Evolutionary conservation across 2,888 invertebrate genomes (phyloP), one percentile per base, ranked within the genome.

Genomic region (Eretmocerus hayati): DNA sequence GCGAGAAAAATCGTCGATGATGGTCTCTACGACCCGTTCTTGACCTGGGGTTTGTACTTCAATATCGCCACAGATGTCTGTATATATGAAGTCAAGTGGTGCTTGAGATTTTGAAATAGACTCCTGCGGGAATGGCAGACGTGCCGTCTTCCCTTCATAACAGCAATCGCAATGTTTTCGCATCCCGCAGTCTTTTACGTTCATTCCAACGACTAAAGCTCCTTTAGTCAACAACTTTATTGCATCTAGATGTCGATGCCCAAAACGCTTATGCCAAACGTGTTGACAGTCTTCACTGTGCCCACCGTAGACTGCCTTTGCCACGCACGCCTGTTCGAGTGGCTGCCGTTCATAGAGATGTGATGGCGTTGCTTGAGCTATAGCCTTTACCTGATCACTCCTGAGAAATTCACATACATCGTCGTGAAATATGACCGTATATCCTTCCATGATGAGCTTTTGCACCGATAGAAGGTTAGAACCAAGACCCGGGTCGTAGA

Each of bases 61-160:
- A n/a, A n/a, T n/a, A 0, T 54, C 56, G 9, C 60, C 58, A n/a
- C 59, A 61, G 4, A 62, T 26, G 44, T 62, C 59, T 0, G 56
- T 53, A 33, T 60, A 58, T 1, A 62, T 43, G 1, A 58, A 23
- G 30, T 56, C 52, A 33, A 56, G 36, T 44, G 20, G 30, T 19
- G 43, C 41, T 15, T n/a, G 20, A 40, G 57, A 35, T 42, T 48
- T 52, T 2, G 19, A 51, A 15, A 42, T 48, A 40, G 52, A 40
- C 39, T 47, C 45, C 30, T 55, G 56, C 16, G 59, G 50, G 39
- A 61, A 54, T 6, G 59, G 47, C 16, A 20, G 33, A 36, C 58
- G 51, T 2, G 55, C 20, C 43, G 59, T 40, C 45, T 63, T 63
- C 6, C 56, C 58, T 44, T 58, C 59, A 6, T 56, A 48, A 21